phyloP scores from a whole-genome alignment of 2,888 invertebrate species.

The Acronicta alni region DNA sequence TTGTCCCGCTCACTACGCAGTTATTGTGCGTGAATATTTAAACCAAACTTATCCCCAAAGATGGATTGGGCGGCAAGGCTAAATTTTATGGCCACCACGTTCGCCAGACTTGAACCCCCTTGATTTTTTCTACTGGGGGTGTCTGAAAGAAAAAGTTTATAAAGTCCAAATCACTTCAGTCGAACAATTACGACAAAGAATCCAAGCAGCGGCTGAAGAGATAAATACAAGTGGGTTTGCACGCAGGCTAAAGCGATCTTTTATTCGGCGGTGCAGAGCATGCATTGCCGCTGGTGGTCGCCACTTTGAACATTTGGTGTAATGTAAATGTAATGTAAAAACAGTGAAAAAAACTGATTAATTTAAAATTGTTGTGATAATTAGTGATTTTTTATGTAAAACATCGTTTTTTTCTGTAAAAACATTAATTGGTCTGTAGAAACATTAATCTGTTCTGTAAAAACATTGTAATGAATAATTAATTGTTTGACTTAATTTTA shows the following conservation, averaged over 20 bases:
- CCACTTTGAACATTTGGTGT: no score
- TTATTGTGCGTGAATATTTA: slow-evolving; percentile 1
- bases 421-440: no score
- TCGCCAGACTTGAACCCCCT: slow-evolving; percentile 2
- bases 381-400: no score
- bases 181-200: slow-evolving; percentile 6
- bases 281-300: no score
- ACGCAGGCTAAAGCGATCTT: slow-evolving; percentile 4
- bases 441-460: no score
- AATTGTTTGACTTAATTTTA: no score
- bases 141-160: no score
- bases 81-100: background rate
- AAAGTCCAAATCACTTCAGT: background rate
- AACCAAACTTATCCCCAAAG: background rate
- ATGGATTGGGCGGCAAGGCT: background rate
- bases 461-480: no score
- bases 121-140: background rate
- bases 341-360: no score
- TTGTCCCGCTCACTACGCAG: slow-evolving; percentile 23
- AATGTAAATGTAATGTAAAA: no score
- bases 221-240: slow-evolving; percentile 3
- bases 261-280: background rate
- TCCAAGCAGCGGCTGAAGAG: slow-evolving; percentile 1
- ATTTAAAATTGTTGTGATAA: no score
- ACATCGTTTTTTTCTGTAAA: no score